Percentiles rank a stretch among this genome's conserved stretches.
Evolutionary conservation across 2,888 invertebrate species (phyloP).

Genomic region (Eucera pruinosa): DNA sequence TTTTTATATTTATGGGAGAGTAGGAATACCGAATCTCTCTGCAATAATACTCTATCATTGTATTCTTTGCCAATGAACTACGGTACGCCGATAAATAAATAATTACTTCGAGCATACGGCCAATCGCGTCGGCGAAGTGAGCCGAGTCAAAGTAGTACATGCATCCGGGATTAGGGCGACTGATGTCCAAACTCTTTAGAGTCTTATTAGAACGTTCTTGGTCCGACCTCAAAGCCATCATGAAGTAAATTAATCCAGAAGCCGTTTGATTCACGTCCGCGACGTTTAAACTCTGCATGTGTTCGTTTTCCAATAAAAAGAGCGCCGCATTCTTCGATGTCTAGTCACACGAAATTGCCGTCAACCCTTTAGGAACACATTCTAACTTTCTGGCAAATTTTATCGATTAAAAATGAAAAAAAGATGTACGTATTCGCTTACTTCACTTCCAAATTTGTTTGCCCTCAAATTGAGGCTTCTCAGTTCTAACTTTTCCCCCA

Average conservation of each 20-base stretch:
- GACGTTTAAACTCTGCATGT: slow-evolving; percentile 86
- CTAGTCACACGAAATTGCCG: too few species aligned
- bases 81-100: too few species aligned
- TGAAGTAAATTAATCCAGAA: slow-evolving; percentile 85
- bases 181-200: slow-evolving; percentile 83
- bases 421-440: too few species aligned
- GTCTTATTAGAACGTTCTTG: slow-evolving; percentile 76
- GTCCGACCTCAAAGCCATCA: slow-evolving; percentile 85
- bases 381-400: too few species aligned
- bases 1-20: too few species aligned
- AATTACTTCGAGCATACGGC: slow-evolving; percentile 80
- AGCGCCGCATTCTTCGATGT: slow-evolving; percentile 86
- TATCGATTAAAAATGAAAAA: too few species aligned
- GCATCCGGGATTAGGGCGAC: slow-evolving; percentile 81
- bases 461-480: slow-evolving; percentile 86
- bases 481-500: slow-evolving; percentile 82
- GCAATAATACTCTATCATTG: too few species aligned
- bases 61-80: too few species aligned
- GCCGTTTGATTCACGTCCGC: slow-evolving; percentile 87
- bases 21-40: too few species aligned
- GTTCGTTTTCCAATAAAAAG: slow-evolving; percentile 84
- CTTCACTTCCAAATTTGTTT: slow-evolving; percentile 86
- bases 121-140: slow-evolving; percentile 78
- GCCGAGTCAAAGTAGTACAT: slow-evolving; percentile 74
- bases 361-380: too few species aligned